Base-by-base conservation (phyloP, 92 coral and sea anemone species). In the Metridium senile region DNA sequence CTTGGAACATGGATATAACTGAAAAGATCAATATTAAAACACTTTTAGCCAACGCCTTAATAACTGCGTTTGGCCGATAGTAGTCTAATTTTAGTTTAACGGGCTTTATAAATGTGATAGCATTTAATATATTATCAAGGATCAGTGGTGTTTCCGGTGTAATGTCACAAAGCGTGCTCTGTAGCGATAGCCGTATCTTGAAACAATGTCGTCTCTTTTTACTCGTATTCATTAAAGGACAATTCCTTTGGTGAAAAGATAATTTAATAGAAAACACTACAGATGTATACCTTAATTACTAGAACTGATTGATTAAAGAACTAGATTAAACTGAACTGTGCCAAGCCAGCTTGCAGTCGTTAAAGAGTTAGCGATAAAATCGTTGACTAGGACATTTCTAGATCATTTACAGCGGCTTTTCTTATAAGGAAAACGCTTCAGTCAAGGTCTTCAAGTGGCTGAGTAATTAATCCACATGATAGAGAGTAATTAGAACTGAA, bases 391-490 rank as follows among this genome's bases (percentile, higher is more conserved):
- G 22, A 10, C 59, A 54, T 13, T 54, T 54, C 20, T 10, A 10
- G 20, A 13, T 21, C 25, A 2, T 54, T 54, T 9, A 54, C 59
- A 9, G 17, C 20, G 59, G 78, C 78, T 73, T 58, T 73, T 57
- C 33, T 73, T 58, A 49, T 51, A 28, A 51, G 31, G 62, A 28
- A 45, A 46, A n/a, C n/a, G n/a, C n/a, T n/a, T n/a, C n/a, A n/a
- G n/a, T n/a, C n/a, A n/a, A 20, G 68, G 29, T 57, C 56, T 33
- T 73, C 66, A 52, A 33, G 66, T 57, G 68, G 49, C 78, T 62
- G 31, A 18, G 78, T 33, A 33, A 58, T 34, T 58, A 19, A 33
- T 11, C 64, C 19, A 31, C 28, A 33, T 43, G 21, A 33, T 57
- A 53, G 31, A 19, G 22, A n/a, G 11, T 62, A 33, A 57, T 28